Evolutionary conservation across 2,888 invertebrate species (phyloP).

Genomic region (Caenorhabditis doughertyi): DNA sequence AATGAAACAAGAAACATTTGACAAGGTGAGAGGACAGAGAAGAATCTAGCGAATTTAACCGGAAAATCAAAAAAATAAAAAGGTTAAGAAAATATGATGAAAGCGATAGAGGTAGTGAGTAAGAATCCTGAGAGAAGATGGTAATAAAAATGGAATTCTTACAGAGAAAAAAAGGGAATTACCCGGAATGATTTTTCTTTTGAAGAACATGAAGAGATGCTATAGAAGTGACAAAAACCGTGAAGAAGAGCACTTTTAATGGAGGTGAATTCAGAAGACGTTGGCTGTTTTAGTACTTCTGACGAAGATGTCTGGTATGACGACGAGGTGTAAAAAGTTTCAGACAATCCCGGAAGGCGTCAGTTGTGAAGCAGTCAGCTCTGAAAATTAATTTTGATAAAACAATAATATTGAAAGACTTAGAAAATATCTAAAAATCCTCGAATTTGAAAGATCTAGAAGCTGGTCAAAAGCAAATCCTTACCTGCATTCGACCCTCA

Average conservation of each 20-base stretch:
- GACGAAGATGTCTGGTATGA: slow-evolving; percentile 63
- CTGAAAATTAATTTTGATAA: too few species aligned
- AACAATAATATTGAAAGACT: too few species aligned
- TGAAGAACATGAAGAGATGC: slow-evolving; percentile 7
- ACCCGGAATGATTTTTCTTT: slow-evolving; percentile 11
- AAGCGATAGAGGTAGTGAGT: slow-evolving; percentile 23
- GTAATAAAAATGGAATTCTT: slow-evolving; percentile 3
- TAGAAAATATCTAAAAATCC: slow-evolving; percentile 19
- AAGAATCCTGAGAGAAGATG: slow-evolving; percentile 27
- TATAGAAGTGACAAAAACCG: slow-evolving; percentile 30
- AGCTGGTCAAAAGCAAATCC: background rate
- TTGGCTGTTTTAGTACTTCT: slow-evolving; percentile 27
- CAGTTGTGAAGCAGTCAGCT: slow-evolving; percentile 71
- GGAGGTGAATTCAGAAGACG: background rate
- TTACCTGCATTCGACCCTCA: slow-evolving; percentile 74
- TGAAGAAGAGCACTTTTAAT: slow-evolving; percentile 41
- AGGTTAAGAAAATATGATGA: background rate
- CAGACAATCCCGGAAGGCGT: slow-evolving; percentile 71
- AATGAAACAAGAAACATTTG: slow-evolving; percentile 3
- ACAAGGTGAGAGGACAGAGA: background rate
- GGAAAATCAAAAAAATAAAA: slow-evolving; percentile 7
- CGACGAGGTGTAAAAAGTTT: slow-evolving; percentile 68
- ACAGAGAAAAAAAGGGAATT: background rate
- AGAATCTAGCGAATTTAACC: slow-evolving; percentile 15
- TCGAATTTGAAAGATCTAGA: background rate